phyloP scores from a whole-genome alignment of 2,113 vertebrate species.

The Turdus rufiventris region DNA sequence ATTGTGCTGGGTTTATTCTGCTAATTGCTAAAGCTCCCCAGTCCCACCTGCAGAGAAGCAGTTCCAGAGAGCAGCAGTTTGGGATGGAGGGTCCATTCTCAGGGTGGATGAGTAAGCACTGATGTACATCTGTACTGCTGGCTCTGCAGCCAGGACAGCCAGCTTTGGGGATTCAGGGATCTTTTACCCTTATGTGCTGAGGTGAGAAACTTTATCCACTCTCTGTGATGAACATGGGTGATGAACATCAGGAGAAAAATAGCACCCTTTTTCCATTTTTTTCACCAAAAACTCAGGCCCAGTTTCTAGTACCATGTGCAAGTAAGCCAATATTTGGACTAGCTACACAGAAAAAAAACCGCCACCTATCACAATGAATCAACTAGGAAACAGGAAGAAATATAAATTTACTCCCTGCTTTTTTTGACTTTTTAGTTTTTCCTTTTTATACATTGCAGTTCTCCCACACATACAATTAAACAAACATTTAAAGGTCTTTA shows the following conservation, averaged over 20 bases:
- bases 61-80: neutral
- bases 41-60: neutral
- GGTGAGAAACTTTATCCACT: neutral
- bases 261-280: neutral
- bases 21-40: neutral
- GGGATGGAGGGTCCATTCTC: neutral
- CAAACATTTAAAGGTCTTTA: neutral
- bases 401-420: neutral
- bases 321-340: neutral
- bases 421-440: neutral
- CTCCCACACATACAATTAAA: neutral
- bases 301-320: accelerated
- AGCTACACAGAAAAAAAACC: neutral
- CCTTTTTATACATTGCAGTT: neutral
- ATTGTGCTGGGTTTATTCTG: neutral
- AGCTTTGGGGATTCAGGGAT: accelerated
- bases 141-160: neutral
- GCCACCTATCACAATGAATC: neutral
- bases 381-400: neutral
- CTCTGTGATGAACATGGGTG: accelerated
- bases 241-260: neutral
- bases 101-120: neutral
- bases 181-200: neutral
- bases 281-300: neutral
- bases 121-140: neutral